These are phyloP conservation scores for Kryptolebias marmoratus DNA, from an alignment of 2,113 vertebrate species.

Conservation along the genomic window DNA sequence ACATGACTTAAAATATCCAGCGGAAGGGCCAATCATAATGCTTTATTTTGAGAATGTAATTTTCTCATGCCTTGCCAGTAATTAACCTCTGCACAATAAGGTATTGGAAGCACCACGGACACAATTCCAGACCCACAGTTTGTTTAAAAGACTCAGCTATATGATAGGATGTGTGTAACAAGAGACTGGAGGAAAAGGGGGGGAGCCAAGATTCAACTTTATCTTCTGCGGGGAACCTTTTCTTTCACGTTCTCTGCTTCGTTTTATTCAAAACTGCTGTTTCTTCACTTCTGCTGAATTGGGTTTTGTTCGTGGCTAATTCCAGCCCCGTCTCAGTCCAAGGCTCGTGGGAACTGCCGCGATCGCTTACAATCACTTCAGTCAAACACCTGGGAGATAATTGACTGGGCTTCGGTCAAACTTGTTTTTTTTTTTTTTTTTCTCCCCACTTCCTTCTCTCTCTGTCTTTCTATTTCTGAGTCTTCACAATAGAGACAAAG, in stretches of 20 bases:
- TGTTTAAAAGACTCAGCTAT: slow-evolving; percentile 77
- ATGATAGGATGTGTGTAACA: slow-evolving; percentile 73
- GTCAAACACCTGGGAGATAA: slow-evolving; percentile 84
- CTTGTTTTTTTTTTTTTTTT: slow-evolving; percentile 61
- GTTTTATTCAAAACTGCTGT: slow-evolving; percentile 84
- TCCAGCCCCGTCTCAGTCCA: slow-evolving; percentile 74
- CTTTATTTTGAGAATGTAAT: slow-evolving; percentile 86
- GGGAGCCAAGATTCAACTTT: slow-evolving; percentile 76
- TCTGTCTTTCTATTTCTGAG: slow-evolving; percentile 62
- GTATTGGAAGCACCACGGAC: slow-evolving; percentile 80
- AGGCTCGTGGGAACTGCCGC: slow-evolving; percentile 75
- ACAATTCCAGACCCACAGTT: slow-evolving; percentile 76
- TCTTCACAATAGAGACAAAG: slow-evolving; percentile 82
- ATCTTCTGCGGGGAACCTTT: slow-evolving; percentile 75
- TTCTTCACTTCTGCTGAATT: slow-evolving; percentile 84
- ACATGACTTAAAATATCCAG: slow-evolving; percentile 79
- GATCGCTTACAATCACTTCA: slow-evolving; percentile 82
- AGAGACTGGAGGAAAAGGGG: slow-evolving; percentile 50
- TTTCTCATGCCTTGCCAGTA: slow-evolving; percentile 84
- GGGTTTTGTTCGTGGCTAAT: slow-evolving; percentile 82
- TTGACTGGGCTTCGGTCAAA: slow-evolving; percentile 81
- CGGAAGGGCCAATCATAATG: slow-evolving; percentile 79
- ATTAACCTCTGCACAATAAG: slow-evolving; percentile 86
- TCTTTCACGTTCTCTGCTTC: slow-evolving; percentile 72
- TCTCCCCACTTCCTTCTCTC: slow-evolving; percentile 2